These are phyloP conservation scores for Elephantulus edwardii DNA, from an alignment of 2,113 vertebrate species.

Conservation along the genomic window DNA sequence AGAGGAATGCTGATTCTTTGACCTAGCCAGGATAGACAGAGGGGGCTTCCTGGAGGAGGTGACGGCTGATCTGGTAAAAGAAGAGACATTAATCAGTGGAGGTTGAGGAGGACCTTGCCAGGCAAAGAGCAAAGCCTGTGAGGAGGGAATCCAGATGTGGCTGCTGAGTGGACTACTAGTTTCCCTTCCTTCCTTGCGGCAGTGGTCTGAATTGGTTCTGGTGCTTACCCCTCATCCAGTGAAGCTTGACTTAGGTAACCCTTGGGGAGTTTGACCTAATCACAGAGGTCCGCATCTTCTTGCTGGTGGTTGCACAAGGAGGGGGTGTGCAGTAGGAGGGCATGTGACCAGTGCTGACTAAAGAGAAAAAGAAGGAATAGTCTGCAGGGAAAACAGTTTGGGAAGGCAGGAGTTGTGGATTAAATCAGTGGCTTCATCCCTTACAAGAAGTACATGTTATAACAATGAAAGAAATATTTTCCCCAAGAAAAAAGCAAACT, in stretches of 20 bases:
- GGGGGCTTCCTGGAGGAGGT: slow-evolving; percentile 8
- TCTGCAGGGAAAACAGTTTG: background rate
- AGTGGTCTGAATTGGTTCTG: background rate
- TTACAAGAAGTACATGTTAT: too few relatives aligned
- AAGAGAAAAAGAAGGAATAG: background rate
- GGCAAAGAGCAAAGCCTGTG: background rate
- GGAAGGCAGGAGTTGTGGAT: background rate
- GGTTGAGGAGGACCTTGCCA: background rate
- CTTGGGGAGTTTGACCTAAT: background rate
- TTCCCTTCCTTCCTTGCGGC: background rate
- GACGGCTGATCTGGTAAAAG: background rate
- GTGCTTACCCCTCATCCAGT: too few relatives aligned
- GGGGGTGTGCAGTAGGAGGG: background rate
- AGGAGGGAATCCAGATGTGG: background rate
- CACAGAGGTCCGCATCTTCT: background rate
- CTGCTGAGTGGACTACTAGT: background rate
- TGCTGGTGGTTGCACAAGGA: background rate
- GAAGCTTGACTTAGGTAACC: background rate
- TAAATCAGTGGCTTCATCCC: too few relatives aligned
- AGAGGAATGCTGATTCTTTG: background rate
- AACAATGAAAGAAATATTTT: too few relatives aligned
- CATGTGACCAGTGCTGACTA: background rate
- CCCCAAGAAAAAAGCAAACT: too few relatives aligned
- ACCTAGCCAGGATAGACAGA: background rate
- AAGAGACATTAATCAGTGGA: background rate